These are phyloP conservation scores for Ailurus styani DNA, from an alignment of 2,113 vertebrate genomes.

Conservation along the genomic window DNA sequence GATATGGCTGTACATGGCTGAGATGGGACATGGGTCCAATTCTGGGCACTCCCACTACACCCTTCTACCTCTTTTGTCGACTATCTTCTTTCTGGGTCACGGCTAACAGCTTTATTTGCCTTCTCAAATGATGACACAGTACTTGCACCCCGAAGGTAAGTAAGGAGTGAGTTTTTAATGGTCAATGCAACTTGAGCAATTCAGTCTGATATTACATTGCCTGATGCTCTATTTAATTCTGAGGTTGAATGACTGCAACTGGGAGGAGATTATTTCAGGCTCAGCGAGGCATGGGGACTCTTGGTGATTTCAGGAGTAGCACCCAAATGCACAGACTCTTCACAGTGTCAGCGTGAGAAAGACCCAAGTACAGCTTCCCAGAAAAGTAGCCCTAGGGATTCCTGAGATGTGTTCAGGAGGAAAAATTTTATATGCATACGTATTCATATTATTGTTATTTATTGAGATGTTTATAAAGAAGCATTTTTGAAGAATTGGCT, in stretches of 20 bases:
- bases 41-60: neutral
- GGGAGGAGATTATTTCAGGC: neutral
- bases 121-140: neutral
- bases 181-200: neutral
- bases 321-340: neutral
- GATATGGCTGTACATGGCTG: neutral
- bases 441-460: neutral
- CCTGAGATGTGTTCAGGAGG: neutral
- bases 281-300: neutral
- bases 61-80: neutral
- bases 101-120: neutral
- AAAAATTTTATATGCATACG: neutral
- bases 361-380: neutral
- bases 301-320: neutral
- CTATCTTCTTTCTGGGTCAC: neutral
- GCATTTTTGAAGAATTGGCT: neutral
- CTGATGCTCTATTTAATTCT: neutral
- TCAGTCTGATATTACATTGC: neutral
- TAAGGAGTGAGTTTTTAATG: neutral
- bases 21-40: neutral
- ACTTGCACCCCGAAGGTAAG: neutral
- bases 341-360: neutral
- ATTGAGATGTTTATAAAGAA: neutral
- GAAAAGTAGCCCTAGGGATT: neutral
- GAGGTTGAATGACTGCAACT: neutral